These are phyloP conservation scores for Noturus placidus DNA, from an alignment of 2,113 vertebrate species.

Conservation along the genomic window DNA sequence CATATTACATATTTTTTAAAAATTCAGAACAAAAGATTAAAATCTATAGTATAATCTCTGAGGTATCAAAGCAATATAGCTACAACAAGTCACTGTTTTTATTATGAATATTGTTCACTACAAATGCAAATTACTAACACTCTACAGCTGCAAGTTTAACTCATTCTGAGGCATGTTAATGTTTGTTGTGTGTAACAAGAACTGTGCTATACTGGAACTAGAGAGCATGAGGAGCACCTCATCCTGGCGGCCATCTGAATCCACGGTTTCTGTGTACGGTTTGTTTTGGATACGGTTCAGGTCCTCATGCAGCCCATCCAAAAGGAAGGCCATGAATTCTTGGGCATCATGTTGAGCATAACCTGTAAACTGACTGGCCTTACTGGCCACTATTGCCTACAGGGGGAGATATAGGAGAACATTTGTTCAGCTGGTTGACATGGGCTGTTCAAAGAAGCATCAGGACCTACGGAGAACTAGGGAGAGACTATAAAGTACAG, in stretches of 20 bases:
- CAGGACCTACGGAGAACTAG: not conserved
- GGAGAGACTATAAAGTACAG: not conserved
- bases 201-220: not conserved
- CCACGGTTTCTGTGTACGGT: slow-evolving; percentile 95
- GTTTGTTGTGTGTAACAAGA: not conserved
- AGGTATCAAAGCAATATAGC: not conserved
- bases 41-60: not conserved
- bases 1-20: not conserved
- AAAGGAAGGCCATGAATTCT: slow-evolving; percentile 98
- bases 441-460: not conserved
- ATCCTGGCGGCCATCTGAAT: slow-evolving; percentile 92
- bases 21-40: not conserved
- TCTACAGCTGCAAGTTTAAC: not conserved
- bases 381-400: slow-evolving; percentile 95
- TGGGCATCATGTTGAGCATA: slow-evolving; percentile 97
- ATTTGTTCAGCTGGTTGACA: not conserved
- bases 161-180: not conserved
- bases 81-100: not conserved
- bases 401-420: not conserved
- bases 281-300: slow-evolving; percentile 98
- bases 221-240: slow-evolving; percentile 73
- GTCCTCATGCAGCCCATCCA: slow-evolving; percentile 97
- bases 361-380: slow-evolving; percentile 97
- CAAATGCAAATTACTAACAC: not conserved
- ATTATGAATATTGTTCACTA: not conserved